These are phyloP conservation scores for Mactromeris polynyma DNA, from an alignment of 2,888 invertebrate species.

Conservation along the genomic window DNA sequence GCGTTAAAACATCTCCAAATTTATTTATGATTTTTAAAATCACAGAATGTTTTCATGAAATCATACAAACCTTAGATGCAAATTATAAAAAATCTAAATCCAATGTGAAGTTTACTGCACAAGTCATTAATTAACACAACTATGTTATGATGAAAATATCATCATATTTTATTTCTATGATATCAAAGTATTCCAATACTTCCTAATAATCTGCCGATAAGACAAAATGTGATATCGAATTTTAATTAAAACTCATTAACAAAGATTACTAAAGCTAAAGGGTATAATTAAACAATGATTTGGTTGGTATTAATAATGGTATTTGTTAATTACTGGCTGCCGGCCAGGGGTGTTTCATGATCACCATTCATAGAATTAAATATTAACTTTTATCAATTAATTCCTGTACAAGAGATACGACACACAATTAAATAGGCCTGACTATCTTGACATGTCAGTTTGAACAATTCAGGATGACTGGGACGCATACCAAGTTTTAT, in stretches of 20 bases:
- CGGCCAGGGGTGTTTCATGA: not conserved
- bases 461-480: slow-evolving; percentile 7
- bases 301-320: not conserved
- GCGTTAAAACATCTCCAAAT: too few relatives aligned
- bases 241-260: not conserved
- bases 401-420: not conserved
- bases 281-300: not conserved
- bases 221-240: not conserved
- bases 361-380: not conserved
- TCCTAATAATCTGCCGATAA: not conserved
- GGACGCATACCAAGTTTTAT: slow-evolving; percentile 4
- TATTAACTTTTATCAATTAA: not conserved
- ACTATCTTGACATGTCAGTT: slow-evolving; percentile 9
- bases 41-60: too few relatives aligned
- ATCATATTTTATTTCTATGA: not conserved
- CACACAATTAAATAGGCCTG: not conserved
- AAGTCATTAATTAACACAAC: too few relatives aligned
- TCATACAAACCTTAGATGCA: not conserved
- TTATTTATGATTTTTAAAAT: too few relatives aligned
- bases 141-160: too few relatives aligned
- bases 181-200: not conserved
- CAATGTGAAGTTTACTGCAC: not conserved
- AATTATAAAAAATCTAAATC: not conserved
- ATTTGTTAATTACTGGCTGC: not conserved
- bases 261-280: not conserved